A percentile compares a stretch with the other conserved stretches of the same genome.
Evolutionary conservation across 2,888 invertebrate genomes (phyloP).

Genomic region (Cotesia congregata): DNA sequence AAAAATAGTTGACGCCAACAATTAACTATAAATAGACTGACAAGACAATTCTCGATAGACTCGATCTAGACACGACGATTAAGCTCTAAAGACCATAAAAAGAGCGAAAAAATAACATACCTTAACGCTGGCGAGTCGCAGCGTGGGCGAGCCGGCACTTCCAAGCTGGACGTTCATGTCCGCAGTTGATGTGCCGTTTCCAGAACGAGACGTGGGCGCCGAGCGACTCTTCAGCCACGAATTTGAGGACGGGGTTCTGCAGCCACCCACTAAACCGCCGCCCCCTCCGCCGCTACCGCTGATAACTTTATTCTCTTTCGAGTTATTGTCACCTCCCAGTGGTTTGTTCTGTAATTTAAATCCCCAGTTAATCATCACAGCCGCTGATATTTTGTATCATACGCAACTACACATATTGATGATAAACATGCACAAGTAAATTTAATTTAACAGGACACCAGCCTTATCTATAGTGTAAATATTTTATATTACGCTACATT

Average conservation of each 20-base stretch:
- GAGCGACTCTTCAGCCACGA: conserved; percentile 67
- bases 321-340: conserved; percentile 55
- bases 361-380: not conserved
- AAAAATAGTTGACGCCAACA: too few relatives aligned
- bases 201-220: conserved; percentile 66
- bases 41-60: not conserved
- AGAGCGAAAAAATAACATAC: conserved; percentile 48
- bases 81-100: not conserved
- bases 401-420: not conserved
- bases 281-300: conserved; percentile 49
- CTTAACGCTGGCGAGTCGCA: conserved; percentile 70
- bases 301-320: conserved; percentile 55
- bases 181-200: conserved; percentile 65
- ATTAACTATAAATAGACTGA: too few relatives aligned
- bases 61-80: not conserved
- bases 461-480: not conserved
- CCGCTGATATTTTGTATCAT: not conserved
- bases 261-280: conserved; percentile 52
- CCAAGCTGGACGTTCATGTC: conserved; percentile 74
- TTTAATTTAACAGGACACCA: not conserved
- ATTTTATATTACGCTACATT: not conserved
- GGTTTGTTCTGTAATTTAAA: conserved; percentile 61
- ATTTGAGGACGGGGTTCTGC: conserved; percentile 62
- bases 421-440: not conserved
- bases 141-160: conserved; percentile 71